These are phyloP conservation scores for Columba guinea DNA, from an alignment of 2,797 vertebrate genomes.

Conservation along the genomic window DNA sequence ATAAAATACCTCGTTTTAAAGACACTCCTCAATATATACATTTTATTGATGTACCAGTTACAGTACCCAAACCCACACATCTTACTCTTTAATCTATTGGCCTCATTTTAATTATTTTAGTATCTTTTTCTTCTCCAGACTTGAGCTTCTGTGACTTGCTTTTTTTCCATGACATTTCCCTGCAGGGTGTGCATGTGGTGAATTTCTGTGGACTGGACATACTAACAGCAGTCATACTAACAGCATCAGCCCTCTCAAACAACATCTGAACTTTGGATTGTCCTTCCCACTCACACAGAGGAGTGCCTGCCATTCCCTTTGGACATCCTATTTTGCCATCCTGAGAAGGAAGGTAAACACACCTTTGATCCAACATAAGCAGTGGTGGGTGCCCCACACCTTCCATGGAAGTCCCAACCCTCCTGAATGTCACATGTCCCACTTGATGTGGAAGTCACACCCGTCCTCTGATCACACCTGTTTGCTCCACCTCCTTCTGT, in stretches of 20 bases:
- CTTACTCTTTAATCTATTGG: background rate
- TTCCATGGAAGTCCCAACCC: background rate
- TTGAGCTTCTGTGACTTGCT: background rate
- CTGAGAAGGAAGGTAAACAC: background rate
- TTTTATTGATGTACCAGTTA: background rate
- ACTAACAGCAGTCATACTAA: background rate
- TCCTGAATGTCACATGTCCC: background rate
- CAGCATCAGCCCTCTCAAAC: background rate
- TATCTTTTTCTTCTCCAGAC: background rate
- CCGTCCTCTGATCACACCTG: rapidly evolving
- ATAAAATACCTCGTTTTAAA: background rate
- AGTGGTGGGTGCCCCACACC: background rate
- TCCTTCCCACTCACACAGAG: background rate
- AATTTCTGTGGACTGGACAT: background rate
- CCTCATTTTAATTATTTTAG: background rate
- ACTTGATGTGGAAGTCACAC: background rate
- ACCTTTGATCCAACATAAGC: background rate
- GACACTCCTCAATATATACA: background rate
- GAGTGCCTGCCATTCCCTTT: background rate
- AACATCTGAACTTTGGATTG: background rate
- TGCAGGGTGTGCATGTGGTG: background rate
- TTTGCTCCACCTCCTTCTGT: background rate
- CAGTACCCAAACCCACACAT: background rate
- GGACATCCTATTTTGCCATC: background rate
- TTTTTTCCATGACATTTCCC: background rate